Conservation (phyloP, 2,888 invertebrate genomes). For the Tinea pellionella region DNA sequence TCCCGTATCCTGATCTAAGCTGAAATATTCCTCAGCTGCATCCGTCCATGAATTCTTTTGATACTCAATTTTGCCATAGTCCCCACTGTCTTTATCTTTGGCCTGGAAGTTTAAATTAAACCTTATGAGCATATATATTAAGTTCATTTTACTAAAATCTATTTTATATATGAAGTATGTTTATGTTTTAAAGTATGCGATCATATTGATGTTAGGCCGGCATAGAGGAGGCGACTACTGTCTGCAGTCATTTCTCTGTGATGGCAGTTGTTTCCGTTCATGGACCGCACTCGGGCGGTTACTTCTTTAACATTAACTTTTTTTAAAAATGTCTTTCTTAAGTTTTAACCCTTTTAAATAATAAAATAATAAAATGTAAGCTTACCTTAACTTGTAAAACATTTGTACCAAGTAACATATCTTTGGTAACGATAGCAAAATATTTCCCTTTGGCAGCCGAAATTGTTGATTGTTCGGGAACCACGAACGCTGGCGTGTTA, state of each 20-base stretch:
- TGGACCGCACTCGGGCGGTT: no score
- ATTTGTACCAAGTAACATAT: constrained; percentile 79
- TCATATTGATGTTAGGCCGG: no score
- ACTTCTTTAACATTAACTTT: no score
- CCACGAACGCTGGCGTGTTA: constrained; percentile 85
- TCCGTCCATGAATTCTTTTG: constrained; percentile 60
- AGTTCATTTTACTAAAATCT: background rate
- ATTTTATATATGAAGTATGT: no score
- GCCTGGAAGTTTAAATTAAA: constrained; percentile 61
- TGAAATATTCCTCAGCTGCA: constrained; percentile 74
- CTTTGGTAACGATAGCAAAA: constrained; percentile 81
- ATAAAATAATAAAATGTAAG: no score
- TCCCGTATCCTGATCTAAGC: constrained; percentile 79
- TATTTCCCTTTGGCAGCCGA: constrained; percentile 76
- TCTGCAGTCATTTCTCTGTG: no score
- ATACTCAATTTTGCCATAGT: constrained; percentile 84
- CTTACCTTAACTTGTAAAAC: constrained; percentile 81
- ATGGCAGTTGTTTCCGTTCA: no score
- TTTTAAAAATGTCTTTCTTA: no score
- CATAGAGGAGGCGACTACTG: no score
- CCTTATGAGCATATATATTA: no score
- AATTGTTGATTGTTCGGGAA: constrained; percentile 69
- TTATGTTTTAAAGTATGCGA: no score
- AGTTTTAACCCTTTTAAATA: no score
- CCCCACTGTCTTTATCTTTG: constrained; percentile 86